Base-by-base conservation (phyloP, 2,888 invertebrate genomes). In the Ennomos quercinarius region DNA sequence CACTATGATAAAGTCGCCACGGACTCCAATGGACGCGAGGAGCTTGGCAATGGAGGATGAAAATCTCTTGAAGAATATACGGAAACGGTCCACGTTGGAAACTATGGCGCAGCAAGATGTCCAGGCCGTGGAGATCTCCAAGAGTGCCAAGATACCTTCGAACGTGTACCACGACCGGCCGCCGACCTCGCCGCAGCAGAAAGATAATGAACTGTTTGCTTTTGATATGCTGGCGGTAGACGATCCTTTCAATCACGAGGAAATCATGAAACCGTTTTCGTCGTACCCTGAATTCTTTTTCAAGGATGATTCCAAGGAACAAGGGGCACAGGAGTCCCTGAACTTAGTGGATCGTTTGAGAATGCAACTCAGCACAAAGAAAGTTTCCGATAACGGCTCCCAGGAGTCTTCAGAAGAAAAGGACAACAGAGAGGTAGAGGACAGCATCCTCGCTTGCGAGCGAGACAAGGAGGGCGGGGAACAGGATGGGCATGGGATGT, bases 261-360 rank as follows among this genome's bases (percentile, higher is more conserved):
- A 95, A 71, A 90, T 94, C 41, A 92, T 94, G 76, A 94, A 95
- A 74, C 94, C 95, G 0, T 96, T 96, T 78, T 93, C 94, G 8
- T 94, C 95, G 58, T 94, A 94, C 66, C 94, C 94, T 44, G 95
- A 95, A 66, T 93, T 95, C 74, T 88, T 96, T 65, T 95, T 96
- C 76, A 95, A 96, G 76, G 96, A 96, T 77, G 96, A 96, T 78
- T 95, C 96, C 2, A 96, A 96, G 77, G 97, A 97, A 81, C 94
- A 92, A 71, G 96, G 96, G 71, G 96, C 96, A 0, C 93, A 96
- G 64, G 97, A 97, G 80, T 98, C 98, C 0, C 89, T 96, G 61
- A 96, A 97, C 86, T 91, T 98, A 35, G 96, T 98, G 5, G 97
- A 97, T 77, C 97, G 98, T 76, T 87, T 98, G 12, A 93, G 97